A percentile compares a stretch with the other conserved stretches of the same genome.
Evolutionary conservation across 2,888 invertebrate genomes (phyloP).

Genomic region (Tridacna gigas): DNA sequence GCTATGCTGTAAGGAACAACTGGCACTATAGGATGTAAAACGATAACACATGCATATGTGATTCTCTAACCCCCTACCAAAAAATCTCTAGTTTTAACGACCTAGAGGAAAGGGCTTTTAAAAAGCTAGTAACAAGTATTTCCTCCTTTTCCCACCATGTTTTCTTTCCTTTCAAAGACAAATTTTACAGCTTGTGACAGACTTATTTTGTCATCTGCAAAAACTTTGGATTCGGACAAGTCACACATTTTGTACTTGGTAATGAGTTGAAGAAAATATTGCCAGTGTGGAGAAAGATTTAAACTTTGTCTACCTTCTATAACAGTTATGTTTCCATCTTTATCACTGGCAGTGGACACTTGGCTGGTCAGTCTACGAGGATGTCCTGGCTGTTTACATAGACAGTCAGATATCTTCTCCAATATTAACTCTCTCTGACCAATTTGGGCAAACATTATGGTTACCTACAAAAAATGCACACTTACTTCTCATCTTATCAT

Average conservation of each 20-base stretch:
- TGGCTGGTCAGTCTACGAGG: conserved; percentile 45
- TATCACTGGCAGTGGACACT: conserved; percentile 47
- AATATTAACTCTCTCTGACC: conserved; percentile 95
- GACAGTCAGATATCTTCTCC: conserved; percentile 94
- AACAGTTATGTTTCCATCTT: conserved; percentile 11
- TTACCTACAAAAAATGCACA: conserved; percentile 82
- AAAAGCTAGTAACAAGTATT: conserved; percentile 14
- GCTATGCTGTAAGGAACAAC: too few species aligned
- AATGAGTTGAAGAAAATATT: too few species aligned
- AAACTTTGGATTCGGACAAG: too few species aligned
- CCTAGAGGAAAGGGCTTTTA: not conserved
- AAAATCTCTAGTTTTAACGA: not conserved
- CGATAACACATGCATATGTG: not conserved
- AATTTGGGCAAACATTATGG: conserved; percentile 95
- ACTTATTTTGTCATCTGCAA: too few species aligned
- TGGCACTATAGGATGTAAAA: not conserved
- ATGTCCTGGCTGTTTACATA: conserved; percentile 88
- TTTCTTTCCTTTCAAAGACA: not conserved
- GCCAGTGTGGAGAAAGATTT: too few species aligned
- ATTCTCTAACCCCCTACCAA: not conserved
- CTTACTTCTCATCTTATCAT: not conserved
- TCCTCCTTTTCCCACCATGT: not conserved
- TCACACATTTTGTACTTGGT: too few species aligned
- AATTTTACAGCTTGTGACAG: too few species aligned
- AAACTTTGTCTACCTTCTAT: conserved; percentile 18